Base-by-base conservation (phyloP, 2,888 invertebrate genomes). In the Imbricaverruca yamaguchii region DNA sequence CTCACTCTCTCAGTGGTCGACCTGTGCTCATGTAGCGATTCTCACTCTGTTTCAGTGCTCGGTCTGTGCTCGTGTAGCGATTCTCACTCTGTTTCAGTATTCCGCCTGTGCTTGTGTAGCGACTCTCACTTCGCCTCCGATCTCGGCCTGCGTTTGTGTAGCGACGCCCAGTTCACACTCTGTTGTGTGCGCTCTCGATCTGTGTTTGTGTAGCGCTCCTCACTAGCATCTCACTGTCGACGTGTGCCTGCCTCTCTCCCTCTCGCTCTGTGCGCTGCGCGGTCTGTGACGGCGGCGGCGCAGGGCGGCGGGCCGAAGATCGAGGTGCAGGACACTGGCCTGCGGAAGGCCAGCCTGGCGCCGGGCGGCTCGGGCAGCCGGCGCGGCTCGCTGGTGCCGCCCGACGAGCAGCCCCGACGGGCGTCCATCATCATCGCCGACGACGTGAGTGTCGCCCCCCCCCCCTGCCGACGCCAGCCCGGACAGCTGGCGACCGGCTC, bases 371-470 rank as follows among this genome's bases (percentile, higher is more conserved):
- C 89, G 79, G 89, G 91, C 80, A 92, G 92, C 86, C 89, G 93
- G 80, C 91, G 96, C 85, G 96, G 96, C 82, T 96, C 96, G 80
- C 91, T 96, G 83, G 93, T 96, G 86, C 95, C 95, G 85, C 94
- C 94, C 74, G 95, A 95, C 87, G 93, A 92, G 87, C 92, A 92
- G 88, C 93, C 92, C 12, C 91, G 96, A 86, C 91, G 96, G 85
- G 94, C 96, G 85, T 95, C 95, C 85, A 91, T 96, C 85, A 94
- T 96, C 86, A 96, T 96, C 87, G 94, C 95, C 87, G 96, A 96
- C 88, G 96, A 96, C 94, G 96, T 96, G 93, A 88, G 90, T 74
- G 21, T 15, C 15, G 59, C 11, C 59, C 59, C 15, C 59, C 0
- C 59, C 59, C 3, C 59, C 39, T 39, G 39, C 39, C 39, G 39